Percentiles rank a stretch among this genome's conserved stretches.
Evolutionary conservation across 2,113 vertebrate genomes (phyloP).

Genomic region (Myiozetetes cayanensis): DNA sequence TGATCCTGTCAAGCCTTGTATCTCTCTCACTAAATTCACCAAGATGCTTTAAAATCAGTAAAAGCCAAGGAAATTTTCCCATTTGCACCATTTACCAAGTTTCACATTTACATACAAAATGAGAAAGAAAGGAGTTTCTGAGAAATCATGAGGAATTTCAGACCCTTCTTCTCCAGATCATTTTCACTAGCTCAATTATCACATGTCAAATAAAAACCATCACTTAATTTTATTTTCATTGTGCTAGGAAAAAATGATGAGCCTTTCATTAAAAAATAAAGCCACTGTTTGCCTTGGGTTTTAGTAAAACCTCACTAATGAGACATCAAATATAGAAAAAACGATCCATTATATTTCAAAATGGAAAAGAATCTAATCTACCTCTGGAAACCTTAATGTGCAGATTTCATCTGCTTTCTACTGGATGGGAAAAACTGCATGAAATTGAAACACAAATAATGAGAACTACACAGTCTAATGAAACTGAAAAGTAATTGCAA

Average conservation of each 20-base stretch:
- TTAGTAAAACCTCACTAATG: not conserved
- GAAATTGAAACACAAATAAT: not conserved
- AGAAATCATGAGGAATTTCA: not conserved
- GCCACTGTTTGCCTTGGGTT: not conserved
- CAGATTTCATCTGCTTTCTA: not conserved
- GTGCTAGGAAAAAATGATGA: not conserved
- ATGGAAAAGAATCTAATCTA: not conserved
- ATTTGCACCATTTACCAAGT: not conserved
- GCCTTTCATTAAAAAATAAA: constrained; percentile 11
- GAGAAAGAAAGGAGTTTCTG: not conserved
- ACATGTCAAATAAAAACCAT: not conserved
- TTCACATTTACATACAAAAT: not conserved
- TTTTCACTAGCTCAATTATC: not conserved
- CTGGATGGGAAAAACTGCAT: not conserved
- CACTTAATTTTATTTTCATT: not conserved
- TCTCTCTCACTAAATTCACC: not conserved
- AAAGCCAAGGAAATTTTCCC: not conserved
- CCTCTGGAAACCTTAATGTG: not conserved
- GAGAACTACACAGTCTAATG: not conserved
- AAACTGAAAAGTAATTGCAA: not conserved
- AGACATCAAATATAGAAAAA: not conserved
- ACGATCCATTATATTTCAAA: not conserved
- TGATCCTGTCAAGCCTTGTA: not conserved
- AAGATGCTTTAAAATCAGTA: not conserved
- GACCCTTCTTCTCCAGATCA: not conserved